Base-by-base conservation (phyloP, 2,888 invertebrate species). In the Hypolimnas misippus region DNA sequence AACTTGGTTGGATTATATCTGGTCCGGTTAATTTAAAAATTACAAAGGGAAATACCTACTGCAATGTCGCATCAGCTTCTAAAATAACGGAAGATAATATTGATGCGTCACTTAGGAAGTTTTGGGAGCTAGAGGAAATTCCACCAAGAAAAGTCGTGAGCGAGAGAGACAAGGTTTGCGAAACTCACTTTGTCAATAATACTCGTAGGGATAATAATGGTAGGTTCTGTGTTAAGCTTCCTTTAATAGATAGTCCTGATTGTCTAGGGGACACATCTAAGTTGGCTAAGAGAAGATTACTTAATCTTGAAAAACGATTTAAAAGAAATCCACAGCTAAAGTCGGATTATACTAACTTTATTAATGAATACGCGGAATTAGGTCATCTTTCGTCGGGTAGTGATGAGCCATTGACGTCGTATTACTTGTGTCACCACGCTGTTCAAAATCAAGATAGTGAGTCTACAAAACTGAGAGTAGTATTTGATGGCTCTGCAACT, bases 1-100 rank as follows among this genome's bases (percentile, higher is more conserved):
- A 69, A 1, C 25, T 75, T 12, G 75, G 75, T 5, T 76, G 74
- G 75, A 7, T 75, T 17, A 54, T 76, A 19, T 63, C 71, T 0
- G 74, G 76, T 40, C 68, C 72, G 3, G 58, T 72, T 3, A 38
- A 69, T 40, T 38, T 57, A 14, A 5, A 38, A 40, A n/a, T 19
- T 4, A 14, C 52, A 12, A 25, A 40, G 7, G 29, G 40, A 46
- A 14, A 8, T 35, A 62, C 38, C 31, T 55, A 55, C 25, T 68
- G 65, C 25, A 67, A 67, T 63, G 64, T 64, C 38, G 42, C 53
- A 7, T 19, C 46, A 55, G 1, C 35, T 38, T n/a, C n/a, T 35
- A 35, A 19, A 8, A 1, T 12, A 29, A 25, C 19, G 0, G 50
- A 57, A 16, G 19, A 50, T 21, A 56, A 31, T 31, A 38, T 71